Evolutionary conservation across 2,888 invertebrate genomes (phyloP).

Genomic region (Leucozona laternaria): DNA sequence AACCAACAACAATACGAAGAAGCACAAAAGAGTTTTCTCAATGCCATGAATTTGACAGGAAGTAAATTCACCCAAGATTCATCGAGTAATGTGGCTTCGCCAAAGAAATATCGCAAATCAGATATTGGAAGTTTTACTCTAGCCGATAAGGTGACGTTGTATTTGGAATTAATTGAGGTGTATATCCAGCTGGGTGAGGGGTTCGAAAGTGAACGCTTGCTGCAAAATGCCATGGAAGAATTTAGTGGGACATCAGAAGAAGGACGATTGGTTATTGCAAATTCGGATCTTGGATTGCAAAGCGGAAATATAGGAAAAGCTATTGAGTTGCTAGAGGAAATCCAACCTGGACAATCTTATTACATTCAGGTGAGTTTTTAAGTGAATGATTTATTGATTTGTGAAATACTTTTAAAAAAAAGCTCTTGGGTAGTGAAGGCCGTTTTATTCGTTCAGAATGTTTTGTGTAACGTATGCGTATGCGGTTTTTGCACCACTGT

Average conservation of each 20-base stretch:
- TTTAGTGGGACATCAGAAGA: slow-evolving; percentile 93
- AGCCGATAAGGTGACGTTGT: slow-evolving; percentile 93
- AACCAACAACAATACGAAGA: slow-evolving; percentile 88
- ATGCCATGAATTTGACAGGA: slow-evolving; percentile 89
- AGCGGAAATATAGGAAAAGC: slow-evolving; percentile 93
- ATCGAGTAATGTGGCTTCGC: slow-evolving; percentile 78
- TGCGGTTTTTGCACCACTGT: too few species aligned
- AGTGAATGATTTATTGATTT: too few species aligned
- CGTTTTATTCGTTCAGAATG: too few species aligned
- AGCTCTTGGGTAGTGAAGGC: too few species aligned
- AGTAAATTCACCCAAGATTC: slow-evolving; percentile 78
- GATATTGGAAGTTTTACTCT: slow-evolving; percentile 84
- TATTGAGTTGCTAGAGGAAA: slow-evolving; percentile 90
- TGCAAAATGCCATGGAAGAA: slow-evolving; percentile 89
- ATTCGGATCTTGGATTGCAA: slow-evolving; percentile 92
- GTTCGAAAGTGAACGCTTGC: slow-evolving; percentile 91
- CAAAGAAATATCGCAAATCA: slow-evolving; percentile 79
- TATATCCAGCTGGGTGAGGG: slow-evolving; percentile 88
- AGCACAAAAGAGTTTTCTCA: slow-evolving; percentile 89
- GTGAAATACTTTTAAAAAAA: too few species aligned
- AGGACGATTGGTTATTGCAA: slow-evolving; percentile 92
- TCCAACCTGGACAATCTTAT: slow-evolving; percentile 92
- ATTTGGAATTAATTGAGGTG: slow-evolving; percentile 92
- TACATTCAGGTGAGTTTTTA: slow-evolving; percentile 88
- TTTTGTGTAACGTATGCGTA: too few species aligned